Base-by-base conservation (phyloP, 2,113 vertebrate genomes). In the Balaenoptera acutorostrata region DNA sequence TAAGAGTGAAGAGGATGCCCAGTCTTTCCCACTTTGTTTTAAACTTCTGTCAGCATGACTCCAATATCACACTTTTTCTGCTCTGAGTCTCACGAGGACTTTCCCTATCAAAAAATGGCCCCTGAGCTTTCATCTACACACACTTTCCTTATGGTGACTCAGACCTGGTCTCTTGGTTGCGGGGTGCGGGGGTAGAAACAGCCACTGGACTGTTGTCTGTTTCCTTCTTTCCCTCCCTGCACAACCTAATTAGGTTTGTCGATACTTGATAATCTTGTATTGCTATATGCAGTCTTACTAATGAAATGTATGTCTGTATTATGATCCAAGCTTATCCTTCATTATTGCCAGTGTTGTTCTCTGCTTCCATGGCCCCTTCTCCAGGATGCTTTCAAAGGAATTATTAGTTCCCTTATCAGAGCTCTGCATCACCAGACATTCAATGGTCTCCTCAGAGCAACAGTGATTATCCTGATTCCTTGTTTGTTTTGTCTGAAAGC, bases 401-500 rank as follows among this genome's bases (percentile, higher is more conserved):
- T 29, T 10, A 8, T 8, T 10, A 23, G 25, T 20, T 31, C 17
- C 17, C 18, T 64, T 36, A 21, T 29, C 84, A 66, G 36, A 41
- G 41, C 8, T 5, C 18, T 8, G 1, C 4, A 5, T 55, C 46
- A 8, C 15, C 46, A 41, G 10, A 6, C 0, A 0, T 4, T 6
- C 12, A 17, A 15, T 11, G 9, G 11, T 46, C 49, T 29, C 55
- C 52, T 31, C 39, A 20, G 29, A 21, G 21, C 23, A 52, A 0
- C 21, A 17, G 17, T 57, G 66, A 36, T 23, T 2, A 21, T 39
- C 33, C 33, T 1, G 52, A 36, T 1, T 75, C 31, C 41, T 31
- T 9, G 4, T 57, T 46, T 20, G 33, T 44, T 9, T 64, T 15
- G 21, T 31, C 82, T 17, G 20, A 55, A 63, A 68, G 33, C 25